A percentile compares a stretch with the other conserved stretches of the same genome.
Conservation (phyloP, 1,140 invertebrate genomes). For the Tigriopus japonicus region DNA sequence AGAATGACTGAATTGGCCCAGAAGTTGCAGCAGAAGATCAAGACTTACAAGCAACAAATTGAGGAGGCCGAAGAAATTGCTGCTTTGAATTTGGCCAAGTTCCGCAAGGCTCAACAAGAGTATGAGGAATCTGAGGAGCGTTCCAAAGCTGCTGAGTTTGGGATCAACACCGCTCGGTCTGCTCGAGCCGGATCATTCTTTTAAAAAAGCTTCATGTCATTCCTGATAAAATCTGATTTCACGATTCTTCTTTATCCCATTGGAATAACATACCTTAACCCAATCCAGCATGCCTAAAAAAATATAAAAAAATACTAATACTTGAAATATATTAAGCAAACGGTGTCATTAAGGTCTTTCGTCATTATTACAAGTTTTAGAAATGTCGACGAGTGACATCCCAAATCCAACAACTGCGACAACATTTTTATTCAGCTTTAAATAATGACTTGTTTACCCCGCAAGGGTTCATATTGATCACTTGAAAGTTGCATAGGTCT, state of each 20-base stretch:
- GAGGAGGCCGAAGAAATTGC: conserved; percentile 42
- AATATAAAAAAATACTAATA: conserved; percentile 22
- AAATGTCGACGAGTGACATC: no score
- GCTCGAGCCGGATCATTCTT: background rate
- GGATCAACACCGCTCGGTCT: background rate
- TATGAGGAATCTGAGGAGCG: conserved; percentile 8
- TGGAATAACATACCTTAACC: no score
- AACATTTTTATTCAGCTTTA: no score
- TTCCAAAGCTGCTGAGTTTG: background rate
- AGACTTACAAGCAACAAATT: conserved; percentile 39
- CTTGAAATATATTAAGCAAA: conserved; percentile 17
- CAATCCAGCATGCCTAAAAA: no score
- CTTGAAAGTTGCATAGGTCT: no score
- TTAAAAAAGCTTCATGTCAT: background rate
- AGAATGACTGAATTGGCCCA: conserved; percentile 33
- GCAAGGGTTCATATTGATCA: no score
- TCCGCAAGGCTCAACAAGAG: conserved; percentile 33
- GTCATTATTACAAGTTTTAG: no score
- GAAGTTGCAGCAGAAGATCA: conserved; percentile 41
- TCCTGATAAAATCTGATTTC: no score
- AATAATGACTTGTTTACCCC: no score
- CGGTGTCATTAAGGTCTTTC: no score
- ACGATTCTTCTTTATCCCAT: no score
- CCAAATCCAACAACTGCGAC: no score
- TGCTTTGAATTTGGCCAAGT: conserved; percentile 40